Percentiles rank a stretch among this genome's conserved stretches.
Evolutionary conservation across 2,888 invertebrate species (phyloP).

Genomic region (Operophtera brumata): DNA sequence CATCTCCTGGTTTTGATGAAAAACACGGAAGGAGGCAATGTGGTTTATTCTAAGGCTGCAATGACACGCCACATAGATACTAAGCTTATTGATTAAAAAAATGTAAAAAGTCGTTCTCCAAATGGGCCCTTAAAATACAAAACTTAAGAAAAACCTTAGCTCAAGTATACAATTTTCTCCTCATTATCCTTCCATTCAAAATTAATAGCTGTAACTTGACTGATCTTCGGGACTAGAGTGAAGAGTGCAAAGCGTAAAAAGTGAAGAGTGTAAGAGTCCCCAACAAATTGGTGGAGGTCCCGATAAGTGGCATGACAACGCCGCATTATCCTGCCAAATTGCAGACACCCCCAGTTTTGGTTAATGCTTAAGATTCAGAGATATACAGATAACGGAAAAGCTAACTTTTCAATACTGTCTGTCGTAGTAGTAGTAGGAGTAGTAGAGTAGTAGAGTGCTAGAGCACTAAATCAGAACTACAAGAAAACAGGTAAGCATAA

Average conservation of each 20-base stretch:
- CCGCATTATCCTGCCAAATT: slow-evolving; percentile 71
- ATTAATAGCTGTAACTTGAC: slow-evolving; percentile 27
- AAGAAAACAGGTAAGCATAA: no score
- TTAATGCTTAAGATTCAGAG: slow-evolving; percentile 23
- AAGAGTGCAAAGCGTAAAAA: slow-evolving; percentile 18
- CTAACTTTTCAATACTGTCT: neutral
- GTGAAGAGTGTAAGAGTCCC: slow-evolving; percentile 3
- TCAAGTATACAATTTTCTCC: slow-evolving; percentile 13
- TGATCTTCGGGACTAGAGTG: slow-evolving; percentile 23
- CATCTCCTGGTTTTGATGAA: no score
- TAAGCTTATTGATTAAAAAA: no score
- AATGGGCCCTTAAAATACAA: no score
- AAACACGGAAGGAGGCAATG: no score
- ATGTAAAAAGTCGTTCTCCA: no score
- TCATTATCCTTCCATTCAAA: slow-evolving; percentile 35
- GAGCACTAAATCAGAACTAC: no score
- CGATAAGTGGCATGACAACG: slow-evolving; percentile 61
- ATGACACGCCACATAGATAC: no score
- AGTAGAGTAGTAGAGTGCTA: no score
- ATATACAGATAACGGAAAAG: slow-evolving; percentile 30
- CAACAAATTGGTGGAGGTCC: slow-evolving; percentile 58
- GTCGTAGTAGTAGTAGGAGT: no score
- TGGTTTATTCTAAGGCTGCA: no score
- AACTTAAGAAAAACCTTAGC: neutral
- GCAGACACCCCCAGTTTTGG: slow-evolving; percentile 39